phyloP scores from a whole-genome alignment of 2,888 invertebrate genomes.

The Smittia sp. region DNA sequence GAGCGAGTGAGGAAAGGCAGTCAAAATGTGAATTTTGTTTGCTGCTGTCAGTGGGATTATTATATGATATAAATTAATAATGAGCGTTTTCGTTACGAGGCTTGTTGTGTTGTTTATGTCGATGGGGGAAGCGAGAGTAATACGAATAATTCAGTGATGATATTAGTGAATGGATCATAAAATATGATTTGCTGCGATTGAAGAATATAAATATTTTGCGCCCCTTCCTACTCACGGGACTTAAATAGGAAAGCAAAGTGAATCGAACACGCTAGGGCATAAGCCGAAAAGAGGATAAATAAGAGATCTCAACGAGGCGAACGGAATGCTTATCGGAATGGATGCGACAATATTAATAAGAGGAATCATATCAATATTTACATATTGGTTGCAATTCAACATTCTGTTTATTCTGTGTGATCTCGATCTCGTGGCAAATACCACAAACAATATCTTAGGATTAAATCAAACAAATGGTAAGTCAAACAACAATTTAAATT shows the following conservation, averaged over 20 bases:
- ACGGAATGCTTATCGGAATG: background rate
- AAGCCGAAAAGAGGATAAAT: no score
- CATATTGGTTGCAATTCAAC: slow-evolving; percentile 35
- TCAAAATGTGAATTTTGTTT: slow-evolving; percentile 10
- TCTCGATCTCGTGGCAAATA: slow-evolving; percentile 12
- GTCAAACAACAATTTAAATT: slow-evolving; percentile 25
- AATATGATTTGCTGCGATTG: background rate
- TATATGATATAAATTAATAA: slow-evolving; percentile 34
- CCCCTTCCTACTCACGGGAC: background rate
- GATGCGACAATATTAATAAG: slow-evolving; percentile 33
- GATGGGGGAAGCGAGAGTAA: background rate
- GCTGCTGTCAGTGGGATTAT: slow-evolving; percentile 22
- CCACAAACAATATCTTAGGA: slow-evolving; percentile 24
- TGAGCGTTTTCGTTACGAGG: slow-evolving; percentile 12
- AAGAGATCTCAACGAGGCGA: background rate
- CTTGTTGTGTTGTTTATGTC: background rate
- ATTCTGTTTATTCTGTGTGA: slow-evolving; percentile 27
- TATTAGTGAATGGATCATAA: background rate
- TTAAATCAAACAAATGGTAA: slow-evolving; percentile 37
- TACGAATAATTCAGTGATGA: background rate
- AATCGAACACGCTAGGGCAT: background rate
- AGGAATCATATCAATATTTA: slow-evolving; percentile 36
- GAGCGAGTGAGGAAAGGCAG: background rate
- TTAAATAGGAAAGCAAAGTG: background rate
- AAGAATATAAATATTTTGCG: background rate